A percentile compares a stretch with the other conserved stretches of the same genome.
phyloP scores from a whole-genome alignment of 2,113 vertebrate genomes.

The Crypturellus undulatus region DNA sequence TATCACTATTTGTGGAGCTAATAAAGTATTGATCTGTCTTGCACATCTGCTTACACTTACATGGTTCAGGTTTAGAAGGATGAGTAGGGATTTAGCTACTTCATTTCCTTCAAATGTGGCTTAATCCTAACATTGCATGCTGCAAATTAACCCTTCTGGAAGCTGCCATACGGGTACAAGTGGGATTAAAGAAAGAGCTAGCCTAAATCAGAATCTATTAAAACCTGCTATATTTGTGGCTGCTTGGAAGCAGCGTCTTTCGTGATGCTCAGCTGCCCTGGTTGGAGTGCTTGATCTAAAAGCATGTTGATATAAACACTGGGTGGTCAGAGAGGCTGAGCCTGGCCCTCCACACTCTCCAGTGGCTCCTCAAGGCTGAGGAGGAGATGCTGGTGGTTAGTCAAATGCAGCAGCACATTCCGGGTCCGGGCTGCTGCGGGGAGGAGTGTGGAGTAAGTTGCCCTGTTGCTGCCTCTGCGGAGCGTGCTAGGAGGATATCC shows the following conservation, averaged over 20 bases:
- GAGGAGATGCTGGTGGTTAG: neutral
- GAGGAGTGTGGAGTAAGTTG: neutral
- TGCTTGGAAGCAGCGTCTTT: neutral
- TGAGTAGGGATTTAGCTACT: conserved; percentile 38
- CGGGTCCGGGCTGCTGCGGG: rapidly evolving
- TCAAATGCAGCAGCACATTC: neutral
- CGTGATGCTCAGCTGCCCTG: neutral
- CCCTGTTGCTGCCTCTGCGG: neutral
- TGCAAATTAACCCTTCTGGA: conserved; percentile 44
- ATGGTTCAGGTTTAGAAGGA: conserved; percentile 9
- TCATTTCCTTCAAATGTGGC: conserved; percentile 29
- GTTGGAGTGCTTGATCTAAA: neutral
- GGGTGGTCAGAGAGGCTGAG: neutral
- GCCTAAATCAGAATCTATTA: neutral
- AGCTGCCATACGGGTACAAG: neutral
- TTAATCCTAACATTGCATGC: neutral
- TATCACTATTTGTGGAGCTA: neutral
- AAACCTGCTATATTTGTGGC: neutral
- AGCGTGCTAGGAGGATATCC: neutral
- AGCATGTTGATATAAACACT: neutral
- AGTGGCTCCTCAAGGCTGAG: neutral
- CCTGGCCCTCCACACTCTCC: rapidly evolving
- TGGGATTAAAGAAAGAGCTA: neutral
- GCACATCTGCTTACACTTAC: conserved; percentile 55
- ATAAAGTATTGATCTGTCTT: neutral